A percentile compares a stretch with the other conserved stretches of the same genome.
Evolutionary conservation across 2,113 vertebrate genomes (phyloP).

Genomic region (Periophthalmodon schlosseri): DNA sequence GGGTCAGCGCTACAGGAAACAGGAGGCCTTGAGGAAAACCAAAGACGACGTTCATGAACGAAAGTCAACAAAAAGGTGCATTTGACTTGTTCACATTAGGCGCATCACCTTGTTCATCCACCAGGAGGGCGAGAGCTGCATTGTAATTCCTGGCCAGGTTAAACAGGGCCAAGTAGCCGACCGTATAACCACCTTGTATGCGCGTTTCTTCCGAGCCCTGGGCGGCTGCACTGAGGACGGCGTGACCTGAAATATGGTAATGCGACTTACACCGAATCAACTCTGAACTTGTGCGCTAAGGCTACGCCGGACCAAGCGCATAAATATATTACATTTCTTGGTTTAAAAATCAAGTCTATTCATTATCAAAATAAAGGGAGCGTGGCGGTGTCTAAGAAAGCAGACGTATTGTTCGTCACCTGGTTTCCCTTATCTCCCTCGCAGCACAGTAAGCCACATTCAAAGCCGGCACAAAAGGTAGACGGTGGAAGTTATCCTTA

Average conservation of each 20-base stretch:
- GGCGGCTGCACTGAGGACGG: background rate
- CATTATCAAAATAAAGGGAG: slow-evolving; percentile 24
- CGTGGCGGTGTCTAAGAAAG: slow-evolving; percentile 32
- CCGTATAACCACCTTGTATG: background rate
- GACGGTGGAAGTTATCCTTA: slow-evolving; percentile 61
- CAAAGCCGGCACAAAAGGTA: slow-evolving; percentile 60
- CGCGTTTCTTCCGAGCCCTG: background rate
- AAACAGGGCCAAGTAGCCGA: background rate
- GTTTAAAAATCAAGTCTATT: slow-evolving; percentile 11
- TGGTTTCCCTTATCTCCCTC: slow-evolving; percentile 58
- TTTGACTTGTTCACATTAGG: background rate
- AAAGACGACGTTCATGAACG: background rate
- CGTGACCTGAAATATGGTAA: background rate
- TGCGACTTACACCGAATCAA: background rate
- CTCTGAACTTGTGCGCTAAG: background rate
- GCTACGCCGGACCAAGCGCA: background rate
- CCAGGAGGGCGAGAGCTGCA: background rate
- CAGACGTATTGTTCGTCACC: slow-evolving; percentile 57
- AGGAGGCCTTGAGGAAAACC: background rate
- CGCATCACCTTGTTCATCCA: background rate
- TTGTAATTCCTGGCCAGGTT: background rate
- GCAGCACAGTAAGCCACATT: slow-evolving; percentile 53
- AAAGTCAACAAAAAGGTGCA: background rate
- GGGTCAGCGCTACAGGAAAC: background rate
- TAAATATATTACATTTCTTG: background rate